These are phyloP conservation scores for Anastrepha ludens DNA, from an alignment of 1,140 invertebrate species.

Conservation along the genomic window DNA sequence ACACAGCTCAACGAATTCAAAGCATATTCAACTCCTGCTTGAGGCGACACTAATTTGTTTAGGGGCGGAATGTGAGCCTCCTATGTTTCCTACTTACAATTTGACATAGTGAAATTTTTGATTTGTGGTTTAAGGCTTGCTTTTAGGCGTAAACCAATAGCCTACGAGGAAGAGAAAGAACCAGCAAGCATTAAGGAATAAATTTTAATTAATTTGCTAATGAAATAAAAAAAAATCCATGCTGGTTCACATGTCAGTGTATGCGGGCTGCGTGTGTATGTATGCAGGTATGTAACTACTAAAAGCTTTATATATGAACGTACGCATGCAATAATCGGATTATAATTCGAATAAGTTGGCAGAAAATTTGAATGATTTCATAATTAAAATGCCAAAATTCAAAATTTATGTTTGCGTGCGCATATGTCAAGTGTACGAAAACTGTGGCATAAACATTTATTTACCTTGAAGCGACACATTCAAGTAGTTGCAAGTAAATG, in stretches of 20 bases:
- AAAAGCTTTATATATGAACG: not conserved
- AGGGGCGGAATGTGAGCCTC: too few relatives aligned
- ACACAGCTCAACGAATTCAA: too few relatives aligned
- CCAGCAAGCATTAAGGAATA: not conserved
- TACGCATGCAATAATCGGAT: not conserved
- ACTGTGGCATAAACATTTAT: not conserved
- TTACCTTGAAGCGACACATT: not conserved
- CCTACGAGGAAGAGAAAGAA: not conserved
- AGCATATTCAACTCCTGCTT: too few relatives aligned
- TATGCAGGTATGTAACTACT: too few relatives aligned
- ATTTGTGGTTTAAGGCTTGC: not conserved
- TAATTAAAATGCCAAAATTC: not conserved
- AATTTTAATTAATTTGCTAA: constrained; percentile 13
- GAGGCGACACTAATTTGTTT: too few relatives aligned
- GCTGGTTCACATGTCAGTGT: not conserved
- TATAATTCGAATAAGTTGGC: not conserved
- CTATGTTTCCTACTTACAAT: not conserved
- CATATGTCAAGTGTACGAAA: not conserved
- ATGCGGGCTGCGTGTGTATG: not conserved
- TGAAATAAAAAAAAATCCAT: not conserved
- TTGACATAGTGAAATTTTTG: not conserved
- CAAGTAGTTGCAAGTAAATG: not conserved
- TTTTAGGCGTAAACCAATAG: not conserved
- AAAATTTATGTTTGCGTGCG: not conserved
- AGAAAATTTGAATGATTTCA: constrained; percentile 15